Evolutionary conservation across 2,797 vertebrate genomes (phyloP), one percentile per base, ranked within the genome.

Genomic region (Ctenochaetus hawaiiensis): DNA sequence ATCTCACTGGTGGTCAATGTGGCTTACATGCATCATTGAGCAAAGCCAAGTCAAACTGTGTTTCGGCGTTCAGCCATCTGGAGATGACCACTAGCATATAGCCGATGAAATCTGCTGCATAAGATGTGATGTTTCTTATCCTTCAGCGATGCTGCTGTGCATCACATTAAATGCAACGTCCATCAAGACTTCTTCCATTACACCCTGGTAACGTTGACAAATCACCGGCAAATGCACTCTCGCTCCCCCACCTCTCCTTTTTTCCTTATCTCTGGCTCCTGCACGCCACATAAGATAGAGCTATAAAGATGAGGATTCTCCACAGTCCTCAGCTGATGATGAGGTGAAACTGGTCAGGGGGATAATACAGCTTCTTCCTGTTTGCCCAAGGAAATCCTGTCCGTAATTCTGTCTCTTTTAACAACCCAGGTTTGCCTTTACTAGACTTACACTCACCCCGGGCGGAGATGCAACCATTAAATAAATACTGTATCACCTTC

Each of bases 31-130:
- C 87, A 89, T 92, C 88, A 82, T 83, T 84, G 89, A 87, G 69
- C 86, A 87, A 85, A 92, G 87, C 88, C 78, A 90, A 87, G 70
- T 89, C 89, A 86, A 83, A 92, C 92, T 78, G 91, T 17, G 88
- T 73, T 71, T 79, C 75, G 85, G 86, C 84, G 30, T 75, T 20
- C 41, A 48, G 88, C 91, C 92, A 94, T 93, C 91, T 93, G 90
- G 86, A 89, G 86, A 68, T 61, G 84, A 85, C 79, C 81, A 20
- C 56, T 63, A 57, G 37, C 76, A 59, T 54, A 72, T 47, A 72
- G 58, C 1, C 18, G 48, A 18, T 2, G 69, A 45, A 34, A 51
- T 75, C 56, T 6, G 53, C 66, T 48, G 68, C 43, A 26, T 70
- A 51, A n/a, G 30, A 78, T 64, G 51, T 61, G 49, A 75, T 12